Base-by-base conservation (phyloP, 1,140 invertebrate genomes). In the Amyelois transitella region DNA sequence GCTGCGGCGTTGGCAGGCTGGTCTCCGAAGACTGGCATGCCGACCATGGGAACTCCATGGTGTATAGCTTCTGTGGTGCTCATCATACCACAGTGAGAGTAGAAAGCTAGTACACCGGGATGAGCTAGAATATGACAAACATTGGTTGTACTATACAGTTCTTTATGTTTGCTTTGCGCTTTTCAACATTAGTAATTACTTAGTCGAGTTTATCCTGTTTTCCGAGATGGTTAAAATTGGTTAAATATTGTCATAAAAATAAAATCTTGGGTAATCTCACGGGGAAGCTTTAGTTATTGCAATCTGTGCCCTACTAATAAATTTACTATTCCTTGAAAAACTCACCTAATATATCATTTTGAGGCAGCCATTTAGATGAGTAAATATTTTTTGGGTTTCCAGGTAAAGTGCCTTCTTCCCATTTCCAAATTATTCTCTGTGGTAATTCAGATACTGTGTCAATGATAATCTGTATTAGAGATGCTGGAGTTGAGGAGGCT, bases 11-110 rank as follows among this genome's bases (percentile, higher is more conserved):
- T 92, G 2, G 91, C 88, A 20, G 91, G 90, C 71, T 93, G 93
- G 73, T 95, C 94, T 6, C 91, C 93, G 60, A 92, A 92, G 56
- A 95, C 82, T n/a, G 95, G 95, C 66, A 95, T 91, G 17, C 91
- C 90, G 1, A 96, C 77, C 50, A 94, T 89, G 0, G 95, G 94
- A 2, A 95, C 92, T 4, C 91, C 94, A 66, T 92, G 93, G 58
- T 93, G 90, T 18, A 94, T 89, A 3, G 94, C 91, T 76, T 96
- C 95, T 20, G 93, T 93, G 2, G 91, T 91, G 17, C 94, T 92
- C 74, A 94, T 88, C 12, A 94, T 88, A 0, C 94, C 95, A 25
- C 92, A 93, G 64, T 96, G 94, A 0, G 93, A 92, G 64, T 94
- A 92, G 56, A 95, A 95, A 0, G 91, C 91, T 56, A 89, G 88